These are phyloP conservation scores for Dasyprocta punctata DNA, from an alignment of 2,113 vertebrate genomes.

Conservation along the genomic window DNA sequence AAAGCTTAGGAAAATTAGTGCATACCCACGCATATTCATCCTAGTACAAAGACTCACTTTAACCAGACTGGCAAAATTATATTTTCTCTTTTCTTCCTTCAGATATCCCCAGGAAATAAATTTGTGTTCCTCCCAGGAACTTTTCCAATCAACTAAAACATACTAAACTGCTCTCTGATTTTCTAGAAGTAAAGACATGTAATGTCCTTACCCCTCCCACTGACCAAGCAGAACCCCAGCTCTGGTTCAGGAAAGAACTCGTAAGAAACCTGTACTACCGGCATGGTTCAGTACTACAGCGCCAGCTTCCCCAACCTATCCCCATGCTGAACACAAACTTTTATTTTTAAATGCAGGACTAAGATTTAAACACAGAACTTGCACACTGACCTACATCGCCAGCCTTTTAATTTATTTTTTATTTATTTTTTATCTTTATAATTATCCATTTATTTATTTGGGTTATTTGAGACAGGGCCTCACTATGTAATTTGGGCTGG, in stretches of 20 bases:
- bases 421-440: too few relatives aligned
- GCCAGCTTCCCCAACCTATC: neutral
- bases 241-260: neutral
- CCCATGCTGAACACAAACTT: neutral
- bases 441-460: neutral
- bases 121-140: neutral
- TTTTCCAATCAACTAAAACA: neutral
- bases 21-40: rapidly evolving
- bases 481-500: neutral
- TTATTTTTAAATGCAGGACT: neutral
- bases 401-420: neutral
- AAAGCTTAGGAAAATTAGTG: neutral
- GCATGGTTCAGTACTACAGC: too few relatives aligned
- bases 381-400: neutral
- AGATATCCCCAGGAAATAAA: neutral
- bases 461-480: neutral
- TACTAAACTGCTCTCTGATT: neutral
- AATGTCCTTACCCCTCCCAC: rapidly evolving
- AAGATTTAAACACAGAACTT: neutral
- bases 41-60: neutral
- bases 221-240: neutral
- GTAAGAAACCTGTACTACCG: neutral
- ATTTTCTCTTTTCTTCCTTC: neutral
- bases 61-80: neutral
- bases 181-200: neutral